Evolutionary conservation across 2,113 vertebrate species (phyloP).

Genomic region (Siniperca knerii): DNA sequence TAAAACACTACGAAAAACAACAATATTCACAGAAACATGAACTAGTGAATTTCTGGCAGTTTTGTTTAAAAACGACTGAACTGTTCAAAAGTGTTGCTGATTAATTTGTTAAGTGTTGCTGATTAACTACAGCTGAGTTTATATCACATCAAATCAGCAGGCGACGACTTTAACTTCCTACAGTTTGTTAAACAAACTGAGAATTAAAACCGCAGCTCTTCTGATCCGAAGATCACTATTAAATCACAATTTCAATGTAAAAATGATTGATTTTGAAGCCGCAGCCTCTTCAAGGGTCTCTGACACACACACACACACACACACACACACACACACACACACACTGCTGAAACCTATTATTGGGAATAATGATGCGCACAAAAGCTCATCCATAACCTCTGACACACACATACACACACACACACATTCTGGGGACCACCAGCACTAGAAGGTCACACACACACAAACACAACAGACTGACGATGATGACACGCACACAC

Average conservation of each 20-base stretch:
- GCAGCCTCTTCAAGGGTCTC: not conserved
- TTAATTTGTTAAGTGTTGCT: not conserved
- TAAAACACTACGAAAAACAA: too few relatives aligned
- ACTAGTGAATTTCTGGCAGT: too few relatives aligned
- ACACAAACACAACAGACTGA: slow-evolving; percentile 3
- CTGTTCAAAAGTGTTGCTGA: too few relatives aligned
- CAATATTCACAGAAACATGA: too few relatives aligned
- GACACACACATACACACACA: slow-evolving; percentile 30
- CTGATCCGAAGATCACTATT: not conserved
- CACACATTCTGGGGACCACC: not conserved
- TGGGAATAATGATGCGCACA: slow-evolving; percentile 64
- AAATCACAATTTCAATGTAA: not conserved
- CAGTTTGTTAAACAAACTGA: not conserved
- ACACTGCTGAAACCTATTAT: slow-evolving; percentile 43
- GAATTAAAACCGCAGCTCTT: too few relatives aligned
- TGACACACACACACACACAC: not conserved
- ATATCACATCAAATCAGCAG: not conserved
- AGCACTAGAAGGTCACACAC: slow-evolving; percentile 37
- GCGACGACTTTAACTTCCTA: too few relatives aligned
- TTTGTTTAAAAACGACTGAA: too few relatives aligned
- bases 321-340: slow-evolving; percentile 17
- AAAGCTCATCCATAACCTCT: slow-evolving; percentile 61
- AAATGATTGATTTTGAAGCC: not conserved
- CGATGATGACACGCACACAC: slow-evolving; percentile 14
- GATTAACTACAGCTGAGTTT: not conserved